Evolutionary conservation across 2,797 vertebrate species (phyloP).

Genomic region (Bradypus variegatus): DNA sequence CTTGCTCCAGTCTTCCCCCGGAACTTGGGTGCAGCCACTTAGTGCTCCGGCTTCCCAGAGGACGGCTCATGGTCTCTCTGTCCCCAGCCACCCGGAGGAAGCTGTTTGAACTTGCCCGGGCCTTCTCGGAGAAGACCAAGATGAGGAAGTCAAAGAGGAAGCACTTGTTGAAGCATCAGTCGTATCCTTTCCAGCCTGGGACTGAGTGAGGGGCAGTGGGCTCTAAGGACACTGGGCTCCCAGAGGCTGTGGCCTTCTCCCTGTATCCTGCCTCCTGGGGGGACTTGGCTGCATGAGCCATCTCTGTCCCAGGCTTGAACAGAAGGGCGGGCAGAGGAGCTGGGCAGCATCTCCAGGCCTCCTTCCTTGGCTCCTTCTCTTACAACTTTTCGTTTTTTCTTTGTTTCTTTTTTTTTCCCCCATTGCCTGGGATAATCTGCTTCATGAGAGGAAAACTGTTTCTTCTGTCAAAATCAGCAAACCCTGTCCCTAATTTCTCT

Average conservation of each 20-base stretch:
- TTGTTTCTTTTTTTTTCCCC: no score
- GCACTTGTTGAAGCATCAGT: slow-evolving; percentile 88
- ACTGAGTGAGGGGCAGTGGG: neutral
- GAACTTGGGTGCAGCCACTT: neutral
- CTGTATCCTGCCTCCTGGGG: neutral
- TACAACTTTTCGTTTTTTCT: neutral
- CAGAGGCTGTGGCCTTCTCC: neutral
- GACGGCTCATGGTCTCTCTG: neutral
- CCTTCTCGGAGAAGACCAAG: slow-evolving; percentile 96
- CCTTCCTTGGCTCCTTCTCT: neutral
- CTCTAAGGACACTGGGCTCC: neutral
- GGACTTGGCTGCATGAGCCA: no score
- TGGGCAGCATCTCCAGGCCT: rapidly evolving
- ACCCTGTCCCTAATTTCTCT: neutral
- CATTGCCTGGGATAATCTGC: neutral
- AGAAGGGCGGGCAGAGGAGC: neutral
- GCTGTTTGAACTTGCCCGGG: slow-evolving; percentile 94
- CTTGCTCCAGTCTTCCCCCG: neutral
- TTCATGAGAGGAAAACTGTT: neutral
- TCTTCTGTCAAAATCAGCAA: neutral
- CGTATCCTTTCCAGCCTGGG: slow-evolving; percentile 82
- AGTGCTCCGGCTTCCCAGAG: neutral
- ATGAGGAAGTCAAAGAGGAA: slow-evolving; percentile 92
- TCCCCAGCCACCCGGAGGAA: slow-evolving; percentile 92
- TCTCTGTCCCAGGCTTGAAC: neutral